Evolutionary conservation across 92 coral and sea anemone species (phyloP), one percentile per base, ranked within the genome.

Genomic region (Hydrozoanthus gracilis): DNA sequence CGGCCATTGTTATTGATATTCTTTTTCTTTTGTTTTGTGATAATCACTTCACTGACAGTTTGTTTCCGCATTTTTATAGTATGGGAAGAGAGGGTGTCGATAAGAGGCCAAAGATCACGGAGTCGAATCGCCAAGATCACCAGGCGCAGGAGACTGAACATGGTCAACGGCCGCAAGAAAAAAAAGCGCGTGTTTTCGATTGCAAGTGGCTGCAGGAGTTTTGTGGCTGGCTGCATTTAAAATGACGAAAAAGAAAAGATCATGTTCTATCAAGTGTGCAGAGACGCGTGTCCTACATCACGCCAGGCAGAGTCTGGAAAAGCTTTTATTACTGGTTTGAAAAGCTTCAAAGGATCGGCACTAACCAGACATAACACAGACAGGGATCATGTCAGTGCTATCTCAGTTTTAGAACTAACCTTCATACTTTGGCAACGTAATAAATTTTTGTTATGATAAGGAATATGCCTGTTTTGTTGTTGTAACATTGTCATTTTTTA

Each of bases 1-100:
- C 66, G 67, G 82, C 82, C 82, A 54, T 54, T 76, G 82, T 78
- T 70, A 55, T 58, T 58, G 83, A 55, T 27, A 78, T 56, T 76
- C 80, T 76, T 65, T 76, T 71, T 68, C 48, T 68, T 68, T 68
- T 68, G 73, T 68, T 61, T 61, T 16, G 0, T 61, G 68, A 61
- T 61, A 61, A n/a, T n/a, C n/a, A n/a, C n/a, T n/a, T n/a, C n/a
- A n/a, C n/a, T n/a, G n/a, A n/a, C n/a, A n/a, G n/a, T n/a, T n/a
- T n/a, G n/a, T n/a, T n/a, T n/a, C n/a, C n/a, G n/a, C n/a, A n/a
- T n/a, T n/a, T n/a, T n/a, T n/a, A n/a, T n/a, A n/a, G n/a, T n/a
- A n/a, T 47, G 77, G 56, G 58, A 47, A 13, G 56, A 48, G 77
- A 47, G 58, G 39, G 77, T 15, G 77, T 47, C 44, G 56, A 48